Percentiles rank a stretch among this genome's conserved stretches.
These are phyloP conservation scores for Brachionichthys hirsutus DNA, from an alignment of 2,113 vertebrate genomes.

Conservation along the genomic window DNA sequence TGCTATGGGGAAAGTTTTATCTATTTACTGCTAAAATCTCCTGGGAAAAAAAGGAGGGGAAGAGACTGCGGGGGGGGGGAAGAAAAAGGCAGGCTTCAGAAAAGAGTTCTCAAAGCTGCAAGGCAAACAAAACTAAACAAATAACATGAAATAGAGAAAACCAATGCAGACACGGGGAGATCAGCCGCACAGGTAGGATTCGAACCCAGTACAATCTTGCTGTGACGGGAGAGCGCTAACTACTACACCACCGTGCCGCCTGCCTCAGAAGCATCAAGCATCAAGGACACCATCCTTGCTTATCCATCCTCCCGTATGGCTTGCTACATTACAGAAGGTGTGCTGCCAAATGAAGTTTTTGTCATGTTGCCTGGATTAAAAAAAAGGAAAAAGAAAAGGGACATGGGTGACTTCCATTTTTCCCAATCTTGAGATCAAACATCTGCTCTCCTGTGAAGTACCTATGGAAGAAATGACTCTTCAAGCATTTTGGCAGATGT, in stretches of 20 bases:
- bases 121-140: conserved; percentile 48
- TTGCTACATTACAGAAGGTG: too few species aligned
- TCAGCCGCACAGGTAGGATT: too few species aligned
- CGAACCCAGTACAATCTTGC: too few species aligned
- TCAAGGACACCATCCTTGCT: too few species aligned
- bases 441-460: conserved; percentile 45
- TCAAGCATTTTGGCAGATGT: conserved; percentile 63
- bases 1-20: conserved; percentile 70
- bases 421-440: conserved; percentile 52
- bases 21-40: conserved; percentile 69
- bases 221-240: too few species aligned
- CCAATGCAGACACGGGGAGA: too few species aligned
- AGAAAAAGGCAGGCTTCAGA: conserved; percentile 33
- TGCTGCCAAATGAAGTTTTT: conserved; percentile 4
- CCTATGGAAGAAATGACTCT: conserved; percentile 51
- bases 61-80: conserved; percentile 7
- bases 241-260: too few species aligned
- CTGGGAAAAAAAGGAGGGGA: conserved; percentile 58
- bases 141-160: conserved; percentile 35
- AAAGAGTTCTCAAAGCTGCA: conserved; percentile 52
- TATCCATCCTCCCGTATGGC: too few species aligned
- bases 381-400: conserved; percentile 21
- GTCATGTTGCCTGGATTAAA: conserved; percentile 29
- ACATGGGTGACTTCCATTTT: conserved; percentile 30
- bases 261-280: too few species aligned